Evolutionary conservation across 2,888 invertebrate species (phyloP).

Genomic region (Sylvicola cinctus): DNA sequence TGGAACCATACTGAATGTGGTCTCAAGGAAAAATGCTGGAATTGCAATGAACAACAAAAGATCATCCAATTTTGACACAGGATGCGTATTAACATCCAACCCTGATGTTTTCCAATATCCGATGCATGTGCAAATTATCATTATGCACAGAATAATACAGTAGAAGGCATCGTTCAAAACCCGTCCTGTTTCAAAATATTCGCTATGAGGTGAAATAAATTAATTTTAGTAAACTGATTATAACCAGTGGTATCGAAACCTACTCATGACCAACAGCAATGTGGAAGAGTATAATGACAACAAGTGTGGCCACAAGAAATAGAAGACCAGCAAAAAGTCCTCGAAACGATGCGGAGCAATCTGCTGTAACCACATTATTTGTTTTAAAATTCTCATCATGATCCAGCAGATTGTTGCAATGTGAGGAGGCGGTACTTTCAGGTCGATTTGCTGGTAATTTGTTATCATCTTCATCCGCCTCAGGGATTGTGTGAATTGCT

Average conservation of each 20-base stretch:
- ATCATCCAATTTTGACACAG: slow-evolving; percentile 44
- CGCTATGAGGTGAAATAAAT: slow-evolving; percentile 15
- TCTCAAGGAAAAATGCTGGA: slow-evolving; percentile 51
- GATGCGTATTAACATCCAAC: slow-evolving; percentile 41
- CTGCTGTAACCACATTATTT: slow-evolving; percentile 41
- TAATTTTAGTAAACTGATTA: slow-evolving; percentile 1
- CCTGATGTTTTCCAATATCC: slow-evolving; percentile 42
- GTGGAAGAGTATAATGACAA: slow-evolving; percentile 38
- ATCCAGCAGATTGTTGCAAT: slow-evolving; percentile 19
- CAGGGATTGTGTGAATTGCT: slow-evolving; percentile 12
- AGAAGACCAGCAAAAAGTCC: slow-evolving; percentile 40
- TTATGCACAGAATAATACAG: slow-evolving; percentile 30
- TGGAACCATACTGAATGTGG: slow-evolving; percentile 44
- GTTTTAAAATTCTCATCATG: slow-evolving; percentile 29
- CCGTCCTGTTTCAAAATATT: slow-evolving; percentile 28
- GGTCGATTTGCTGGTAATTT: not conserved
- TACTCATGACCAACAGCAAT: slow-evolving; percentile 32
- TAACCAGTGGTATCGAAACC: slow-evolving; percentile 7
- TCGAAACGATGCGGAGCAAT: slow-evolving; percentile 57
- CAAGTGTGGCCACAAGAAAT: slow-evolving; percentile 31
- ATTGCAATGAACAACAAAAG: slow-evolving; percentile 47
- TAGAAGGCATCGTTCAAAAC: slow-evolving; percentile 31
- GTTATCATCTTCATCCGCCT: not conserved
- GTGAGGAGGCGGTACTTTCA: slow-evolving; percentile 1
- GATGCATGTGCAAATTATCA: slow-evolving; percentile 35